These are phyloP conservation scores for Trachops cirrhosus DNA, from an alignment of 2,797 vertebrate species.

Conservation along the genomic window DNA sequence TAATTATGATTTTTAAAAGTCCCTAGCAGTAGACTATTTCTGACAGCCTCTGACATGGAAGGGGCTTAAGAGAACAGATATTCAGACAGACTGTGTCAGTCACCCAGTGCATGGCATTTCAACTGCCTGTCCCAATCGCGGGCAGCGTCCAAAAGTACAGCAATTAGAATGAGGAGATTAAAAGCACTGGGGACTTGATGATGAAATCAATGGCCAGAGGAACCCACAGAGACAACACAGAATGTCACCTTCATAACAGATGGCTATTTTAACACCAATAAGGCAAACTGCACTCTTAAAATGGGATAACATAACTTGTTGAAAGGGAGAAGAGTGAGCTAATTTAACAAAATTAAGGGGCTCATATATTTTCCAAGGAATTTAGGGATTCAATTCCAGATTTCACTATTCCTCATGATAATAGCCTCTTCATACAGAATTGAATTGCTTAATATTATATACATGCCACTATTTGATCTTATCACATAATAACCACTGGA, in stretches of 20 bases:
- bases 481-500: neutral
- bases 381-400: neutral
- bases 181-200: neutral
- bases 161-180: slow-evolving; percentile 60
- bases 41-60: slow-evolving; percentile 63
- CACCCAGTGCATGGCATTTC: slow-evolving; percentile 46
- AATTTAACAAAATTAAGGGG: slow-evolving; percentile 38
- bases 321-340: slow-evolving; percentile 14
- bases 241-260: slow-evolving; percentile 50
- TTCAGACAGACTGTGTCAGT: slow-evolving; percentile 59
- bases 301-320: neutral
- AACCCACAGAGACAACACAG: slow-evolving; percentile 34
- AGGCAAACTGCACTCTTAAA: neutral
- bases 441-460: neutral
- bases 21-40: slow-evolving; percentile 18
- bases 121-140: slow-evolving; percentile 51
- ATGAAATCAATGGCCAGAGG: slow-evolving; percentile 10
- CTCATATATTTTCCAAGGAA: neutral
- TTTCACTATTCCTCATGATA: neutral
- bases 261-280: slow-evolving; percentile 8
- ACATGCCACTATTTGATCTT: neutral
- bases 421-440: neutral
- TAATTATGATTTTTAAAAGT: slow-evolving; percentile 65
- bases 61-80: slow-evolving; percentile 65
- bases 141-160: slow-evolving; percentile 40